Evolutionary conservation across 2,888 invertebrate species (phyloP).

Genomic region (Graphium colonna): DNA sequence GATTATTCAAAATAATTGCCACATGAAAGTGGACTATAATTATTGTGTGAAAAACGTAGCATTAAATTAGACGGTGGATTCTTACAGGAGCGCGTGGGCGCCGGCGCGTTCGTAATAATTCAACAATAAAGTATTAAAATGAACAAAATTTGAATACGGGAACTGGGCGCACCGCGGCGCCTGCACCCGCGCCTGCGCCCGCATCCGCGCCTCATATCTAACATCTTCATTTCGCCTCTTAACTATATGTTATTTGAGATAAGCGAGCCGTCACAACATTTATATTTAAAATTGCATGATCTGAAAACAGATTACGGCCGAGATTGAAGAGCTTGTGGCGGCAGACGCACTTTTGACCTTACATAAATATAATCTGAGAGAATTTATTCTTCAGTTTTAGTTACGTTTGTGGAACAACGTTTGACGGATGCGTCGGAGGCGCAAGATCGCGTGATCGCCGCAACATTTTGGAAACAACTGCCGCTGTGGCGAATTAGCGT

Average conservation of each 20-base stretch:
- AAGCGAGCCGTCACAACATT: neutral
- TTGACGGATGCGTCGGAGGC: neutral
- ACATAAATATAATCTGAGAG: too few relatives aligned
- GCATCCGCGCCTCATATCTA: neutral
- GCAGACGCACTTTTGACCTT: neutral
- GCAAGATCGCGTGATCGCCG: neutral
- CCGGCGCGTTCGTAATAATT: neutral
- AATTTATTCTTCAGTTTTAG: too few relatives aligned
- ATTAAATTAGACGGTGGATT: slow-evolving; percentile 8
- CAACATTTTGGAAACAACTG: neutral
- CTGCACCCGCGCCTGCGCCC: too few relatives aligned
- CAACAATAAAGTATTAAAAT: neutral
- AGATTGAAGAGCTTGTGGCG: neutral
- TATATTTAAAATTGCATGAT: neutral
- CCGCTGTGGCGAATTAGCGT: neutral
- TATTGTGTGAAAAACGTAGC: slow-evolving; percentile 18
- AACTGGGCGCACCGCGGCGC: neutral
- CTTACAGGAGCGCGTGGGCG: neutral
- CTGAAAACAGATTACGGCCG: neutral
- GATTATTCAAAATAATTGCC: slow-evolving; percentile 33
- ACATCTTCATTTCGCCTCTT: neutral
- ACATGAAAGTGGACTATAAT: slow-evolving; percentile 18
- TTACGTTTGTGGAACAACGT: too few relatives aligned
- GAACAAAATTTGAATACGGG: neutral
- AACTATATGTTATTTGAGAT: neutral